Evolutionary conservation across 2,113 vertebrate genomes (phyloP).

Genomic region (Morone saxatilis): DNA sequence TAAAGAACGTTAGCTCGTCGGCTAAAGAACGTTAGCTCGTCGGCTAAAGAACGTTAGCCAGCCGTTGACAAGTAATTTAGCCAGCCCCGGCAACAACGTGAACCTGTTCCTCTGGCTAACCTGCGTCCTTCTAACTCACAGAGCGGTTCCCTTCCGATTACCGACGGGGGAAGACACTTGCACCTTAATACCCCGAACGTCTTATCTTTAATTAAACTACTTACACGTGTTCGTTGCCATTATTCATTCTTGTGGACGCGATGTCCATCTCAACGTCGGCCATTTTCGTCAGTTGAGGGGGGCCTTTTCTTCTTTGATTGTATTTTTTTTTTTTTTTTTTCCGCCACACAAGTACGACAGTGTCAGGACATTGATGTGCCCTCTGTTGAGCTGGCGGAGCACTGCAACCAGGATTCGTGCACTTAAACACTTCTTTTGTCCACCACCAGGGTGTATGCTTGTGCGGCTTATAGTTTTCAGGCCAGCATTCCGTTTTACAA

Average conservation of each 20-base stretch:
- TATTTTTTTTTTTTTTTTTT: slow-evolving; percentile 13
- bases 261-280: slow-evolving; percentile 83
- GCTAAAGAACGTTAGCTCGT: too few species aligned
- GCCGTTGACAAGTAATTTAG: slow-evolving; percentile 33
- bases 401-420: neutral
- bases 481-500: neutral
- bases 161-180: rapidly evolving
- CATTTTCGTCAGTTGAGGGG: slow-evolving; percentile 77
- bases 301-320: slow-evolving; percentile 46
- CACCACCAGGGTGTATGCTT: slow-evolving; percentile 61
- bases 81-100: slow-evolving; percentile 55
- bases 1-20: too few species aligned
- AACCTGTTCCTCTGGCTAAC: slow-evolving; percentile 4
- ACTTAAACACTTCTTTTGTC: neutral
- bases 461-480: neutral
- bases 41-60: too few species aligned
- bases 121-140: neutral
- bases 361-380: neutral
- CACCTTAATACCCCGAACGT: rapidly evolving
- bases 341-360: neutral
- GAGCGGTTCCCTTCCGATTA: rapidly evolving
- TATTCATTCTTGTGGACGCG: slow-evolving; percentile 82
- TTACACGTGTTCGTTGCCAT: slow-evolving; percentile 84
- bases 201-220: slow-evolving; percentile 34
- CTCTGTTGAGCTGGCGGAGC: slow-evolving; percentile 41